These are phyloP conservation scores for Cydia amplana DNA, from an alignment of 1,140 invertebrate species.

Conservation along the genomic window DNA sequence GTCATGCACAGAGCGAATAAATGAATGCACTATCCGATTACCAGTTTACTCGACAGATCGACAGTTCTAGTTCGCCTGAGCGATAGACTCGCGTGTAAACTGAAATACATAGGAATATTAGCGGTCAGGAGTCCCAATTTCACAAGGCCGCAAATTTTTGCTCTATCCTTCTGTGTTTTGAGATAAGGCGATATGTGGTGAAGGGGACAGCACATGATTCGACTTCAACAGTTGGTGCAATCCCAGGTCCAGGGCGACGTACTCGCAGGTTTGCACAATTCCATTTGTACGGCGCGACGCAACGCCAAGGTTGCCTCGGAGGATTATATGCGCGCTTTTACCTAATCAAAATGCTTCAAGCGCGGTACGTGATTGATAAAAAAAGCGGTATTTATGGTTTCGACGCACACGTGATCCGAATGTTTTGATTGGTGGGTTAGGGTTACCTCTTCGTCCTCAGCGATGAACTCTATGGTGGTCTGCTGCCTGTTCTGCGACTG, in stretches of 20 bases:
- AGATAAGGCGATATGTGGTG: not conserved
- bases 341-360: not conserved
- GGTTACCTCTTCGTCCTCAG: conserved; percentile 70
- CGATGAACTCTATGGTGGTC: conserved; percentile 61
- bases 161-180: not conserved
- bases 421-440: not conserved
- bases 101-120: too few relatives aligned
- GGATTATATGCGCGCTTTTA: conserved; percentile 23
- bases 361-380: not conserved
- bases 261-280: conserved; percentile 42
- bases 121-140: not conserved
- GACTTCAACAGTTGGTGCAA: conserved; percentile 32
- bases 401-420: not conserved
- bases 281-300: conserved; percentile 34
- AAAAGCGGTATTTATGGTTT: conserved; percentile 16
- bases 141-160: not conserved
- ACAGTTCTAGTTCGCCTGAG: too few relatives aligned
- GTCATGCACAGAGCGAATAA: too few relatives aligned
- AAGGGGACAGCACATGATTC: not conserved
- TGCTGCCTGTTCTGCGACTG: conserved; percentile 54
- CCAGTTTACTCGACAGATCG: too few relatives aligned
- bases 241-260: conserved; percentile 41
- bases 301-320: conserved; percentile 34
- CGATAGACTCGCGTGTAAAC: too few relatives aligned
- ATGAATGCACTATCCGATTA: too few relatives aligned